Conservation (phyloP, 2,797 vertebrate species). For the Sebastiscus albofasciatus region DNA sequence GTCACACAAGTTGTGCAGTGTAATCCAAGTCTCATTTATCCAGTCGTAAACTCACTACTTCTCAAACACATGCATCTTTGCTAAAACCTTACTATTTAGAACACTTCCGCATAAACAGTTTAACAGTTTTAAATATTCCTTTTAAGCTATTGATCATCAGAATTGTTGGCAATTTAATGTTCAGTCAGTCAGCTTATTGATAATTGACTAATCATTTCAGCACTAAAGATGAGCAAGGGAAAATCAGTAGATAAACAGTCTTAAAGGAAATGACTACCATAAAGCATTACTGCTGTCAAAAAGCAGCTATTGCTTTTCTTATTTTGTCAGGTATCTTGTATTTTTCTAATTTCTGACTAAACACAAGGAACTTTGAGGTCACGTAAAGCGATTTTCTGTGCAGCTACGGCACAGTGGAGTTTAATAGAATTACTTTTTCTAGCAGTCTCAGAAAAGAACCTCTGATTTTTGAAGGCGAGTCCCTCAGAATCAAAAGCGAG, state of each 20-base stretch:
- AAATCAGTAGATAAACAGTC: background rate
- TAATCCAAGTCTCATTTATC: too few species aligned
- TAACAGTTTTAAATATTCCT: too few species aligned
- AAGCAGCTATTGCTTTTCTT: background rate
- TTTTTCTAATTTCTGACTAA: background rate
- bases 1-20: too few species aligned
- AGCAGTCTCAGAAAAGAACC: conserved; percentile 8
- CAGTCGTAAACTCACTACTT: too few species aligned
- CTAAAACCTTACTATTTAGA: too few species aligned
- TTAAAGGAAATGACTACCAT: background rate
- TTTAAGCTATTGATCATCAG: background rate
- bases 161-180: background rate
- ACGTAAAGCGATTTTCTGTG: background rate
- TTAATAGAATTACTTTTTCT: conserved; percentile 12
- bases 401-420: background rate
- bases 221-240: background rate
- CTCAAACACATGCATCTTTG: too few species aligned
- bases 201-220: background rate
- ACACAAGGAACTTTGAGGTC: background rate
- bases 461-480: background rate
- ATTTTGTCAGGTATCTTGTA: background rate
- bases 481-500: conserved; percentile 24
- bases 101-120: too few species aligned
- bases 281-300: background rate
- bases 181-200: background rate